Evolutionary conservation across 2,888 invertebrate species (phyloP), one percentile per base, ranked within the genome.

Genomic region (Meliscaeva auricollis): DNA sequence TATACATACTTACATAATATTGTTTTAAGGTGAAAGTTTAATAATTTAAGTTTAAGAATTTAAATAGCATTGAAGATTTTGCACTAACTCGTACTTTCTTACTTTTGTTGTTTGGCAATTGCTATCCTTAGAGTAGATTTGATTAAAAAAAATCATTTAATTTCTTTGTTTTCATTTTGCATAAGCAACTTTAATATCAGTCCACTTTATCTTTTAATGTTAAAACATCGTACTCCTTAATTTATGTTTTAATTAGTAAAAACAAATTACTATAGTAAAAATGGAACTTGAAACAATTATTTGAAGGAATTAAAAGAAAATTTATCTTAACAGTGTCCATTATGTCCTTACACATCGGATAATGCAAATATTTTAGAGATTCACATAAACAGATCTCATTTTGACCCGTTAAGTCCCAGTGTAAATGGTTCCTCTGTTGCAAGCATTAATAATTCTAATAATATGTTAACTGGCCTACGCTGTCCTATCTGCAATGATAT

Each of bases 361-460:
- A 96, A 95, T 92, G 95, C 96, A 0, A 93, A 94, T 83, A 94
- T 95, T 89, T 92, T 97, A 87, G 96, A 97, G 90, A 96, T 96
- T 91, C 97, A 97, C 91, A 96, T 97, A 90, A 97, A 97, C 91
- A 94, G 96, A 66, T 95, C 96, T 87, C 97, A 97, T 91, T 96
- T 97, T 92, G 48, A 93, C 89, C 89, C 89, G 78, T 92, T 87
- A 90, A 87, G 88, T 90, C 92, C 76, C 88, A 92, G 89, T 90
- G 91, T 87, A 90, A 93, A 88, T 91, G 92, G 20, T 90, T 76
- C 90, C 88, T 79, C 92, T 77, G 80, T 84, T 79, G 94, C 93
- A 54, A 88, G 93, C 90, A 93, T 93, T 20, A 81, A n/a, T n/a
- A n/a, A 88, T 75, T 79, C 77, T 62, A 93, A 93, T 60, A 80